Conservation (phyloP, 2,113 vertebrate genomes). For the Piaya cayana region DNA sequence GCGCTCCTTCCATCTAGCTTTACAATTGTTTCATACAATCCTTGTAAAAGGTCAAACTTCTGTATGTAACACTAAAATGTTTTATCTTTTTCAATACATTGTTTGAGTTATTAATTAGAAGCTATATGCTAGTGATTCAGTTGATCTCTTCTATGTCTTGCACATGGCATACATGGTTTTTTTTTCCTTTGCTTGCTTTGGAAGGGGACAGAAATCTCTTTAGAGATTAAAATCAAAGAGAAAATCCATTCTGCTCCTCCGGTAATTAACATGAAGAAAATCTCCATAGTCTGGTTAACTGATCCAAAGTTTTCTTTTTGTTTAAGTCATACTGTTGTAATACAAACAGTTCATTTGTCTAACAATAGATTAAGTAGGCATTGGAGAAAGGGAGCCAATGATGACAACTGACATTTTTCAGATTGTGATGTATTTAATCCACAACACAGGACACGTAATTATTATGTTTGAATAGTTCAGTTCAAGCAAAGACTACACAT, state of each 20-base stretch:
- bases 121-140: neutral
- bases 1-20: neutral
- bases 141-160: neutral
- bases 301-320: neutral
- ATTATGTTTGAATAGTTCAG: neutral
- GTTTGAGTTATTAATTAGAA: neutral
- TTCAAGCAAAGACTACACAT: neutral
- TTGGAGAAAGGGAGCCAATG: neutral
- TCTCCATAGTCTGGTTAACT: neutral
- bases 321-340: neutral
- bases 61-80: neutral
- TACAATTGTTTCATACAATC: neutral
- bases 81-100: neutral
- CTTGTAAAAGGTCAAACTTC: neutral
- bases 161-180: neutral
- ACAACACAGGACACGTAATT: neutral
- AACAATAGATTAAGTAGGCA: neutral
- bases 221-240: constrained; percentile 41
- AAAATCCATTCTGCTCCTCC: neutral
- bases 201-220: neutral
- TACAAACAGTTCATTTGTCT: neutral
- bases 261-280: constrained; percentile 5
- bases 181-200: neutral
- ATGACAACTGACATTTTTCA: neutral
- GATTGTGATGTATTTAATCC: neutral